phyloP scores from a whole-genome alignment of 2,888 invertebrate species.

The Sinotaia quadrata region DNA sequence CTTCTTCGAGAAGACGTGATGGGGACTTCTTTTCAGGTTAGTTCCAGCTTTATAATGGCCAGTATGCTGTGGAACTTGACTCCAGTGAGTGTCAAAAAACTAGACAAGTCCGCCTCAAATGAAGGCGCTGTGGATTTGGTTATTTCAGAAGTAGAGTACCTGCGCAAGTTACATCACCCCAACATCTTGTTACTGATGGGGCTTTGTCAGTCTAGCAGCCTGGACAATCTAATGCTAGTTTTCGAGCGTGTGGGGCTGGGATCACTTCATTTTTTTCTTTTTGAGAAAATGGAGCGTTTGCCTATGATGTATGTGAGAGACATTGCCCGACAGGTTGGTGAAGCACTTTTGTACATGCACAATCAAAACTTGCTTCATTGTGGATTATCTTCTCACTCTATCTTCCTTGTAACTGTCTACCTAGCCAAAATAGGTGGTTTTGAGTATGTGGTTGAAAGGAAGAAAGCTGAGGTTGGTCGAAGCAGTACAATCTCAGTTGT shows the following conservation, averaged over 20 bases:
- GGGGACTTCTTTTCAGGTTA: constrained; percentile 7
- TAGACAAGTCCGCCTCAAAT: constrained; percentile 43
- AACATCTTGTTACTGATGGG: constrained; percentile 73
- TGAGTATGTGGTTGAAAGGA: constrained; percentile 71
- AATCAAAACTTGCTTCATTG: constrained; percentile 72
- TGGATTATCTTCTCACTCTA: constrained; percentile 72
- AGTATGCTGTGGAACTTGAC: constrained; percentile 69
- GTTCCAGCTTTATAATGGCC: constrained; percentile 50
- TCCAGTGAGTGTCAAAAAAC: constrained; percentile 65
- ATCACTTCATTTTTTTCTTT: constrained; percentile 71
- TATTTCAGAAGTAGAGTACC: constrained; percentile 68
- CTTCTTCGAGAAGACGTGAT: constrained; percentile 32
- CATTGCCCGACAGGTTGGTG: constrained; percentile 69
- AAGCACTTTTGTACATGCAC: constrained; percentile 73
- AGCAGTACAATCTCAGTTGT: constrained; percentile 43
- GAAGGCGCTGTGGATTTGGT: constrained; percentile 63
- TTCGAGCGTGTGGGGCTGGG: constrained; percentile 73
- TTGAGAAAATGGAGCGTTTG: constrained; percentile 62
- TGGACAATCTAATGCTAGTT: constrained; percentile 71
- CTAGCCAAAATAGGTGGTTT: constrained; percentile 73
- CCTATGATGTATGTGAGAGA: constrained; percentile 49
- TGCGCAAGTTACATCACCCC: constrained; percentile 67
- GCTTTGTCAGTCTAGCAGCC: constrained; percentile 70
- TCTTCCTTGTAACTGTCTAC: constrained; percentile 68
- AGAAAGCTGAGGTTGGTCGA: constrained; percentile 53